phyloP scores from a whole-genome alignment of 2,888 invertebrate species.

The Ypsolopha scabrella region DNA sequence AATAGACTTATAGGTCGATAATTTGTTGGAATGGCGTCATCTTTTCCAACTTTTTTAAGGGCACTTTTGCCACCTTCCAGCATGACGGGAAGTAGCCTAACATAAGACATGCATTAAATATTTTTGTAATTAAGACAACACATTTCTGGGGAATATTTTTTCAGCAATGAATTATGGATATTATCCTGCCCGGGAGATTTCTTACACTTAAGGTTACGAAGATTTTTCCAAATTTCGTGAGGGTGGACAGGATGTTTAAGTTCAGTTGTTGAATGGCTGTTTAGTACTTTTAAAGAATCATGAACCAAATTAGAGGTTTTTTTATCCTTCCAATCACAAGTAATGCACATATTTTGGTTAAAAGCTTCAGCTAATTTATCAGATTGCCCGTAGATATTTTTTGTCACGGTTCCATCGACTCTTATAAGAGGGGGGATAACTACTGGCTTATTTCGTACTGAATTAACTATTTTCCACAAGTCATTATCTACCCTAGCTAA shows the following conservation, averaged over 20 bases:
- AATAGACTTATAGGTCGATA: slow-evolving; percentile 11
- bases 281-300: background rate
- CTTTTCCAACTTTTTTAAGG: slow-evolving; percentile 6
- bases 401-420: background rate
- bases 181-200: slow-evolving; percentile 7
- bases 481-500: slow-evolving; percentile 6
- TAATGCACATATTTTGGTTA: slow-evolving; percentile 5
- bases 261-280: background rate
- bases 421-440: slow-evolving; percentile 4
- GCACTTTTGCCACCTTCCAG: slow-evolving; percentile 7
- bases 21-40: background rate
- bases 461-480: slow-evolving; percentile 5
- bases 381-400: slow-evolving; percentile 1
- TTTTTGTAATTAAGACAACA: background rate
- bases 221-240: slow-evolving; percentile 1
- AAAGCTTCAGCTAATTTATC: slow-evolving; percentile 4
- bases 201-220: slow-evolving; percentile 1
- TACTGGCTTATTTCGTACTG: background rate
- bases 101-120: slow-evolving; percentile 6
- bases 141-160: background rate
- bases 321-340: background rate
- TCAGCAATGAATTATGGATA: background rate
- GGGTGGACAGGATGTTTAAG: background rate
- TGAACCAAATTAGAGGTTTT: background rate
- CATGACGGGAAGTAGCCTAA: slow-evolving; percentile 4